Evolutionary conservation across 2,797 vertebrate genomes (phyloP), one percentile per base, ranked within the genome.

Genomic region (Malacoctenus gilli): DNA sequence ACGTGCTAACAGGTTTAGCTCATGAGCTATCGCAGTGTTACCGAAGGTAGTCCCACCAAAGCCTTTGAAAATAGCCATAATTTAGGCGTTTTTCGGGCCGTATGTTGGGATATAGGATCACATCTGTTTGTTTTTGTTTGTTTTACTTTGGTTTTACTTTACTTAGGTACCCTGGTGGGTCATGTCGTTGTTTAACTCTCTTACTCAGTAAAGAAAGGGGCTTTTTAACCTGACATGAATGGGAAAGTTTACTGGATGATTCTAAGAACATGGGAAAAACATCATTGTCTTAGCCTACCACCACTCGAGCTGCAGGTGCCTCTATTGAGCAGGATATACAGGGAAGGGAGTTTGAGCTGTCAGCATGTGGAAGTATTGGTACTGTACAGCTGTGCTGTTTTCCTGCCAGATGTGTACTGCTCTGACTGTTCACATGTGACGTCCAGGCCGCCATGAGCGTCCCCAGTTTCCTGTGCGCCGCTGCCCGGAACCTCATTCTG

Each of bases 391-490:
- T n/a, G n/a, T n/a, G n/a, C n/a, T n/a, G n/a, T n/a, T n/a, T n/a
- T n/a, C n/a, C n/a, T n/a, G n/a, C n/a, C 15, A 13, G 25, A 25
- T 40, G 34, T 49, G 18, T 23, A 23, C 0, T 30, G 8, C n/a
- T n/a, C 28, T 67, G n/a, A n/a, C 3, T 31, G 37, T 14, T 44
- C 13, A 61, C 11, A 31, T 28, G 2, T 41, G 25, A 23, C 23
- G n/a, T 13, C n/a, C 83, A 79, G 62, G 68, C 58, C 62, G 65
- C 59, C 10, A 87, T 87, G 71, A 63, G 55, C 35, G 41, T 77
- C 64, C 79, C 86, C 37, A 62, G 77, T 1, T 62, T 92, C 32
- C 47, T 93, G 56, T 89, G 77, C 56, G 59, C 84, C 46, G 76
- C 77, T 38, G 59, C 71, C 59, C 85, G 91, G 50, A 72, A 77